Evolutionary conservation across 2,888 invertebrate species (phyloP), one percentile per base, ranked within the genome.

Genomic region (Elegia similella): DNA sequence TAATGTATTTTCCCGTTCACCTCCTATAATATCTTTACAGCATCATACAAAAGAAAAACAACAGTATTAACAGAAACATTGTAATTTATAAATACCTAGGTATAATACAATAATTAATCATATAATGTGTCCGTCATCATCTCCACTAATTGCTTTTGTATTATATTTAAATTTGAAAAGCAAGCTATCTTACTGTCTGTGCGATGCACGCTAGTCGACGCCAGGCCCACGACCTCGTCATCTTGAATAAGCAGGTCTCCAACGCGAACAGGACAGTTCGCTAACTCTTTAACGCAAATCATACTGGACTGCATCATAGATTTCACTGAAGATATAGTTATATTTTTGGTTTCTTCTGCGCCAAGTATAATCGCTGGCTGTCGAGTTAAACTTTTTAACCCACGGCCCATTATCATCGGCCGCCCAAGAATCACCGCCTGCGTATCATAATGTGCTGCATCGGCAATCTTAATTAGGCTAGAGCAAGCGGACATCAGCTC

Each of bases 241-340:
- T 70, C 69, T 62, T 89, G 89, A 6, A 87, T 61, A 52, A 90
- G 64, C 15, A 90, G 67, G 58, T 90, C 90, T 0, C 90, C 86
- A 12, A 80, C 82, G 1, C 78, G 74, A 1, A 88, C 80, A 0
- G 87, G 83, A 62, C 90, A 90, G 1, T 69, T 75, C 1, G 76
- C 67, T 1, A 78, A 34, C 44, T 75, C 76, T 62, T 74, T 77
- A 12, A 83, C 86, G 57, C 88, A 84, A 54, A 88, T 76, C 42
- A 78, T 76, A 53, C 64, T 73, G 30, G 76, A 72, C 7, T 62
- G 42, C 55, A 73, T 71, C 38, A 79, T 55, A 58, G 69, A 63
- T 56, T 69, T 69, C 6, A 57, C 53, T 32, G 57, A 55, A 29
- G 52, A 12, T 1, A 55, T 10, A 7, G 32, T 44, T 16, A 43